Base-by-base conservation (phyloP, 1,140 invertebrate genomes). In the Drosophila chauvacae region DNA sequence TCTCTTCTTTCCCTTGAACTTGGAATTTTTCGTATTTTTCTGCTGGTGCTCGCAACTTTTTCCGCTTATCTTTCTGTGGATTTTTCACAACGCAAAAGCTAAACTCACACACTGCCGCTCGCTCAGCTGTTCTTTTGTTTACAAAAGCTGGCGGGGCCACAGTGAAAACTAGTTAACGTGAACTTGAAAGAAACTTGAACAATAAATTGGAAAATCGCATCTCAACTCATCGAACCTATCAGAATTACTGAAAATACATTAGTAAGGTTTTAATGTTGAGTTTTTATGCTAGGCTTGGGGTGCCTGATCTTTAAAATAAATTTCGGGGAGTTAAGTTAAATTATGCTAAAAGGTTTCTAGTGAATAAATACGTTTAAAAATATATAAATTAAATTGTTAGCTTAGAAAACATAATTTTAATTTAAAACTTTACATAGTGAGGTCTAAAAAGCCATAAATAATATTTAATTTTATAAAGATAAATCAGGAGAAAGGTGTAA, bases 121-220 rank as follows among this genome's bases (percentile, higher is more conserved):
- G 35, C n/a, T 60, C 70, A 72, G 70, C 70, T 72, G 70, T 72
- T 72, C 69, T 60, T 39, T 59, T 72, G 70, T 72, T 72, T 72
- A 72, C 68, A 14, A 26, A n/a, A 26, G 37, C 28, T 23, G 4
- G 37, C 37, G 3, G 20, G 2, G 7, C 0, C 11, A 51, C 66
- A 68, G 66, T 68, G 18, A n/a, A 10, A n/a, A 20, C 33, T 45
- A 4, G 5, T 0, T 33, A 20, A 2, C 2, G 11, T 1, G n/a
- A 30, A 71, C 26, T 48, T 4, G 2, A 7, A 16, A 16, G 6
- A 16, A 42, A 23, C 20, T 9, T 33, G 1, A 2, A 37, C 3
- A 14, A 11, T 14, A 28, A 11, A 13, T 51, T n/a, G 16, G 1
- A 7, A 37, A 37, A 16, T 18, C 2, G 11, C 4, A 13, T 23